Evolutionary conservation across 1,140 invertebrate genomes (phyloP).

Genomic region (Trigoniulus corallinus): DNA sequence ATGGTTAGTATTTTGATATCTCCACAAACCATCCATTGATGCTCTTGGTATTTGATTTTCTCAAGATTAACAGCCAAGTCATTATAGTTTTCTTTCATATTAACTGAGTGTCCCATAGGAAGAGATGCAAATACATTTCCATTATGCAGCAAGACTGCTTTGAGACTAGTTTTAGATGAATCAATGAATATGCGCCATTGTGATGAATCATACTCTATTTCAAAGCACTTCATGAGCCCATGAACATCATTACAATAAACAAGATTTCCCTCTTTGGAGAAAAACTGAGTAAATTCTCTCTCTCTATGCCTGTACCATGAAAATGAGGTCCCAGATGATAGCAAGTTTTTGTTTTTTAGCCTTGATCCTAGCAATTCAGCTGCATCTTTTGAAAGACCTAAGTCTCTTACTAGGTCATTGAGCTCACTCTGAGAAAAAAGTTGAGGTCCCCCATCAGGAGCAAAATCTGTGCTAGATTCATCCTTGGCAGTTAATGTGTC

Average conservation of each 20-base stretch:
- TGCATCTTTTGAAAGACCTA: too few species aligned
- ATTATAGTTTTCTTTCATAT: conserved; percentile 9
- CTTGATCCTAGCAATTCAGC: too few species aligned
- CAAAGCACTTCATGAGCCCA: conserved; percentile 11
- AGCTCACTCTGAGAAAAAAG: conserved; percentile 8
- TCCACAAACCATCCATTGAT: too few species aligned
- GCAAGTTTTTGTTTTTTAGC: too few species aligned
- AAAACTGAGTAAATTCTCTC: conserved; percentile 10
- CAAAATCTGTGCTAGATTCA: conserved; percentile 3
- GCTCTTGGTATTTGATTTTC: too few species aligned
- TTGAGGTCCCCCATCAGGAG: conserved; percentile 3
- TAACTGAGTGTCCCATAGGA: conserved; percentile 8
- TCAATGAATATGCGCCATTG: too few species aligned
- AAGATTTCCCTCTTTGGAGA: too few species aligned
- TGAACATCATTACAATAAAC: conserved; percentile 11
- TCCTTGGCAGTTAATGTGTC: conserved; percentile 4
- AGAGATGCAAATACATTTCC: too few species aligned
- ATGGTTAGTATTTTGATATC: too few species aligned
- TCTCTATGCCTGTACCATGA: conserved; percentile 11
- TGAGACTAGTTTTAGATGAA: conserved; percentile 8
- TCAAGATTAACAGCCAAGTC: conserved; percentile 10
- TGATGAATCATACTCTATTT: conserved; percentile 11
- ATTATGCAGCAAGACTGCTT: too few species aligned
- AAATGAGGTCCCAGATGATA: conserved; percentile 8
- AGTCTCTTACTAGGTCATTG: too few species aligned